phyloP scores from a whole-genome alignment of 2,888 invertebrate genomes.

The Cheilosia soror region DNA sequence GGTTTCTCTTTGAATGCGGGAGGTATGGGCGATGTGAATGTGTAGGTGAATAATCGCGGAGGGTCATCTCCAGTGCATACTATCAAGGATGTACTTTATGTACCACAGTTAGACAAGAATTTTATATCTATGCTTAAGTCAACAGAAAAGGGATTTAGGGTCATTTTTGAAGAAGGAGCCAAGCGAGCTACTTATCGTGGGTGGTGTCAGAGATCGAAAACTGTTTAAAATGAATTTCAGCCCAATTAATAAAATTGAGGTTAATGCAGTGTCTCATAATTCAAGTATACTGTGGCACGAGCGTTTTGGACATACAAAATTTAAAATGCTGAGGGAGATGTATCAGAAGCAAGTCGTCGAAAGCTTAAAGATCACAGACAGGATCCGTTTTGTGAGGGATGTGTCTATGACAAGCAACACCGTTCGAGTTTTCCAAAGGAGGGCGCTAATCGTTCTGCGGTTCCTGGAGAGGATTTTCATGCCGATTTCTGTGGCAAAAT shows the following conservation, averaged over 20 bases:
- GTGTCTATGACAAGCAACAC: slow-evolving; percentile 37
- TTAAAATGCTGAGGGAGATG: slow-evolving; percentile 34
- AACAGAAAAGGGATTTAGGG: slow-evolving; percentile 62
- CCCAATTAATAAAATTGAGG: slow-evolving; percentile 23
- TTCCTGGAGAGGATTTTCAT: slow-evolving; percentile 42
- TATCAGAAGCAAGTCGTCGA: too few species aligned
- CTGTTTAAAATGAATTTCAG: slow-evolving; percentile 58
- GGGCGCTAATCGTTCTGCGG: too few species aligned
- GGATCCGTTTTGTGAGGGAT: slow-evolving; percentile 42
- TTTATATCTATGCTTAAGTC: slow-evolving; percentile 49
- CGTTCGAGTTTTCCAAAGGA: background rate
- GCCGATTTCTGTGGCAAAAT: slow-evolving; percentile 64
- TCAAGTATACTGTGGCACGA: slow-evolving; percentile 75
- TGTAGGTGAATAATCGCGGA: slow-evolving; percentile 44
- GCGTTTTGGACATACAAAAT: slow-evolving; percentile 74
- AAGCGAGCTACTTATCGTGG: slow-evolving; percentile 56
- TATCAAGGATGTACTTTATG: slow-evolving; percentile 70
- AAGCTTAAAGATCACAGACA: too few species aligned
- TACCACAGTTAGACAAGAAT: slow-evolving; percentile 58
- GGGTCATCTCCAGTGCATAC: slow-evolving; percentile 43
- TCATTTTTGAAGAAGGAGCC: slow-evolving; percentile 69
- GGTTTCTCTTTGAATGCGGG: slow-evolving; percentile 12
- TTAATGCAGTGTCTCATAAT: slow-evolving; percentile 35
- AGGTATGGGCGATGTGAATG: slow-evolving; percentile 30
- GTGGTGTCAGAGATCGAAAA: slow-evolving; percentile 59